These are phyloP conservation scores for Heptranchias perlo DNA, from an alignment of 2,113 vertebrate species.

Conservation along the genomic window DNA sequence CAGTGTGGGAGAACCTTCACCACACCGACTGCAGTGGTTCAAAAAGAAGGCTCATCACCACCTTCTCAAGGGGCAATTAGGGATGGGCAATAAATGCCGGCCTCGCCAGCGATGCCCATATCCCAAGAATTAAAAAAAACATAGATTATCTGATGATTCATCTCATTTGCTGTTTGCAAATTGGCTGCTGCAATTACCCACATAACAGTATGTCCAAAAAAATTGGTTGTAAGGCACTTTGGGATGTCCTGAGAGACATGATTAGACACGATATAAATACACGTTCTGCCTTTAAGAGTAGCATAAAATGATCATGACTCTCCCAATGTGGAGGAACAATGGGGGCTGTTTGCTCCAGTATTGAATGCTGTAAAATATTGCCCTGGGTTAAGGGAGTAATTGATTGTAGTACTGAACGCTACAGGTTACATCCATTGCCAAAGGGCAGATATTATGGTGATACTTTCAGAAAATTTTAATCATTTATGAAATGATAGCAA, in stretches of 20 bases:
- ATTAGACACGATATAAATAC: not conserved
- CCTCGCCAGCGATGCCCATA: too few relatives aligned
- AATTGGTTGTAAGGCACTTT: not conserved
- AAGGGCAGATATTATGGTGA: not conserved
- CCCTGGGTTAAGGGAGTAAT: not conserved
- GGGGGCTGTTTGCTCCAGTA: not conserved
- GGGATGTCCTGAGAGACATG: not conserved
- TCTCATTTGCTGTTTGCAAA: not conserved
- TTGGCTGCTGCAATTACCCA: not conserved
- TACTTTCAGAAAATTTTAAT: not conserved
- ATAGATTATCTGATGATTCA: not conserved
- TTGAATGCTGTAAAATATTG: not conserved
- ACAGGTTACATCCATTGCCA: not conserved
- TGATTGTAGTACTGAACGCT: not conserved
- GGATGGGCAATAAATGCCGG: too few relatives aligned
- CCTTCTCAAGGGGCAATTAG: too few relatives aligned
- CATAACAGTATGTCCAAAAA: not conserved
- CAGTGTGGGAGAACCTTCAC: too few relatives aligned
- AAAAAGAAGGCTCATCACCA: too few relatives aligned
- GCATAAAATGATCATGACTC: not conserved
- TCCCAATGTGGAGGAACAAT: not conserved
- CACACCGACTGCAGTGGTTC: too few relatives aligned
- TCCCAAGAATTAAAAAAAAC: too few relatives aligned
- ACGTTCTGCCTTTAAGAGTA: not conserved
- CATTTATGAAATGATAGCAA: not conserved